Conservation (phyloP, 2,797 vertebrate genomes). For the Rhynchonycteris naso region DNA sequence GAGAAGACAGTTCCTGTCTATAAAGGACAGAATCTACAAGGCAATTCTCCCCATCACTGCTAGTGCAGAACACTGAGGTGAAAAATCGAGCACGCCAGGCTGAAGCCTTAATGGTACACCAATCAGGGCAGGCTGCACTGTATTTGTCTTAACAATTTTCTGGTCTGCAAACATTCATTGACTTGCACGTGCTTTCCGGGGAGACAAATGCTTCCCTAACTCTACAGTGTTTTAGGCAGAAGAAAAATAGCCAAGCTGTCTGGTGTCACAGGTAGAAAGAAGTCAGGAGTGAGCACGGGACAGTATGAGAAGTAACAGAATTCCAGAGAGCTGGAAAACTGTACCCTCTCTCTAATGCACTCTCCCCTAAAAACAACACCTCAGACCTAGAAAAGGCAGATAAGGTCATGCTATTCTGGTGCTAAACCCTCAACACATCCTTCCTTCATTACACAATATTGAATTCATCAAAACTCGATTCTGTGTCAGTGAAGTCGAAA, state of each 20-base stretch:
- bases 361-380: background rate
- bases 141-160: conserved; percentile 75
- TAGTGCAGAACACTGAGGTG: background rate
- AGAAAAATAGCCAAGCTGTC: conserved; percentile 22
- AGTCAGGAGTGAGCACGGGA: background rate
- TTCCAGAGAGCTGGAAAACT: background rate
- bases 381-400: background rate
- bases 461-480: background rate
- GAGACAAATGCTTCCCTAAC: conserved; percentile 61
- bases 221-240: background rate
- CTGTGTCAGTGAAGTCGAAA: background rate
- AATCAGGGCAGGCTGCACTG: conserved; percentile 7
- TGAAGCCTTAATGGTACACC: conserved; percentile 56
- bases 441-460: background rate
- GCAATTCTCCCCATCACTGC: conserved; percentile 64
- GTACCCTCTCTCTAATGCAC: background rate
- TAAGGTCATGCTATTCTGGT: background rate
- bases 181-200: conserved; percentile 63
- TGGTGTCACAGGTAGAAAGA: background rate
- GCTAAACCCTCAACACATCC: background rate
- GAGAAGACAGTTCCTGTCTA: conserved; percentile 21
- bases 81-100: conserved; percentile 64
- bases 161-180: conserved; percentile 70
- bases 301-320: background rate
- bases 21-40: conserved; percentile 37